Percentiles rank a stretch among this genome's conserved stretches.
These are phyloP conservation scores for Drosophila phalerata DNA, from an alignment of 2,888 invertebrate genomes.

Conservation along the genomic window DNA sequence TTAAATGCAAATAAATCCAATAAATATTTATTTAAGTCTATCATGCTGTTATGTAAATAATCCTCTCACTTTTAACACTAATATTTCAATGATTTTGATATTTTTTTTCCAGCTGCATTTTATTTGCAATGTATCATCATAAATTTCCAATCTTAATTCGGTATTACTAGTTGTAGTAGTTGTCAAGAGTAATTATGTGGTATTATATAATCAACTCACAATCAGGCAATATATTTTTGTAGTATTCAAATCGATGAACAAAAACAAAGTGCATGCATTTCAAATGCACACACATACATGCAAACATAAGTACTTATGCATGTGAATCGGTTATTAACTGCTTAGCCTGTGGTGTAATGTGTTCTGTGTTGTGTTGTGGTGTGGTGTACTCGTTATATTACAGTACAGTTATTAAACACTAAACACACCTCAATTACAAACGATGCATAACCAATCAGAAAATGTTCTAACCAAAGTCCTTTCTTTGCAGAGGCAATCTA, in stretches of 20 bases:
- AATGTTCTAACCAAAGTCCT: constrained; percentile 27
- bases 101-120: background rate
- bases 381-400: constrained; percentile 6
- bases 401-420: constrained; percentile 38
- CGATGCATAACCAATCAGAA: constrained; percentile 60
- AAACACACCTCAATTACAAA: constrained; percentile 57
- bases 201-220: constrained; percentile 13
- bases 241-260: constrained; percentile 13
- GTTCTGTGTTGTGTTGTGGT: background rate
- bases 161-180: too few relatives aligned
- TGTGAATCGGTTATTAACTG: background rate
- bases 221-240: background rate
- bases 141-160: background rate
- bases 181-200: background rate
- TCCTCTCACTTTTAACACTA: background rate
- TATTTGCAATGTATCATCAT: background rate
- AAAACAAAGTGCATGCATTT: background rate
- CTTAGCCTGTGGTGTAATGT: background rate
- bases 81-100: background rate
- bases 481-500: constrained; percentile 35
- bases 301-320: background rate
- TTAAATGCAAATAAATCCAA: background rate
- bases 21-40: background rate
- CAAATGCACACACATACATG: background rate
- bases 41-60: background rate